These are phyloP conservation scores for Tipula lateralis DNA, from an alignment of 2,888 invertebrate genomes.

Conservation along the genomic window DNA sequence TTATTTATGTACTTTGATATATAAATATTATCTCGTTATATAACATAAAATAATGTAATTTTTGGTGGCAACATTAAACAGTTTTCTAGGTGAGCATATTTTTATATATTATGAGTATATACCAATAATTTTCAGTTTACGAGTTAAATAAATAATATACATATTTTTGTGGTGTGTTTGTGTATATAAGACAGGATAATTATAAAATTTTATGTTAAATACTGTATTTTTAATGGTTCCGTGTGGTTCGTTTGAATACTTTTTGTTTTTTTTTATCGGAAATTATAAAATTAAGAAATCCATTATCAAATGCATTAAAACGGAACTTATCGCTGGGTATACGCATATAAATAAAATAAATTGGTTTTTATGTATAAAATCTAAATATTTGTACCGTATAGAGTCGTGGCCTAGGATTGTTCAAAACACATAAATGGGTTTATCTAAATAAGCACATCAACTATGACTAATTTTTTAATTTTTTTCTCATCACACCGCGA, in stretches of 20 bases:
- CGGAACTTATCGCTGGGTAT: no score
- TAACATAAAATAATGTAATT: background rate
- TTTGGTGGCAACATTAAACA: background rate
- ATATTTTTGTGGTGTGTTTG: background rate
- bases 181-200: background rate
- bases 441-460: no score
- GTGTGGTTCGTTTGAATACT: background rate
- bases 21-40: background rate
- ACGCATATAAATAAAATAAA: no score
- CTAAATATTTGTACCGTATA: no score
- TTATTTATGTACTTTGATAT: background rate
- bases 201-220: background rate
- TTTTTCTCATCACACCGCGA: no score
- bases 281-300: background rate
- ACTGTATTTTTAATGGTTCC: background rate
- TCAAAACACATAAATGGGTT: no score
- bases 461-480: no score
- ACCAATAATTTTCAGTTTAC: background rate
- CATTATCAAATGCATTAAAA: background rate
- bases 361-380: no score
- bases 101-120: background rate
- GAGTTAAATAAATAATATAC: background rate
- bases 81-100: background rate
- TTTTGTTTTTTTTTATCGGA: background rate
- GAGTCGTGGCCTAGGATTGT: no score